A percentile compares a stretch with the other conserved stretches of the same genome.
Evolutionary conservation across 2,113 vertebrate species (phyloP).

Genomic region (Poeciliopsis retropinna): DNA sequence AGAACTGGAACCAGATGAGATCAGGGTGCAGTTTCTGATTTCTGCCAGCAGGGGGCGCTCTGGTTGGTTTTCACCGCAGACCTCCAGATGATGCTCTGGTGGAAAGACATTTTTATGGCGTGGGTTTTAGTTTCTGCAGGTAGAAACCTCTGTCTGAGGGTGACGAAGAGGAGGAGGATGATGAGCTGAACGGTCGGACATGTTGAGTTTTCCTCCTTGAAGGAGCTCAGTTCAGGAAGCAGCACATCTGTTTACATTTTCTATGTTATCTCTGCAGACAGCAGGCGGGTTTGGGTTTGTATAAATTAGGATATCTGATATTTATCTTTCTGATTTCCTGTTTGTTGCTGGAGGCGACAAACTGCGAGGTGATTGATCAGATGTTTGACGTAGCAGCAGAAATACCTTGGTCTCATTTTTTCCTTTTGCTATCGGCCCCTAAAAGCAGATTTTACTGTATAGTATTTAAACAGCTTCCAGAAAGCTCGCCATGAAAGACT

Average conservation of each 20-base stretch:
- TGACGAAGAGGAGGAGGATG: background rate
- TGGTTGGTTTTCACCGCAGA: background rate
- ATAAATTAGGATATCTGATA: background rate
- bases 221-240: too few relatives aligned
- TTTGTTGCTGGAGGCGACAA: background rate
- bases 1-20: background rate
- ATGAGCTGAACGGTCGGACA: too few relatives aligned
- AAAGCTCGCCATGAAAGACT: background rate
- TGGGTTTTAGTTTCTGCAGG: background rate
- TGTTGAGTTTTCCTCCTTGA: too few relatives aligned
- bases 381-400: background rate
- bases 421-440: background rate
- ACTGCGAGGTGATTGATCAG: background rate
- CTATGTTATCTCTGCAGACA: background rate
- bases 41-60: background rate
- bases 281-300: background rate
- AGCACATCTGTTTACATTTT: background rate
- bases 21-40: background rate
- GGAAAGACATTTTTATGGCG: background rate
- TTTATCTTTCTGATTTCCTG: background rate
- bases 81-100: background rate
- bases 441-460: slow-evolving; percentile 3
- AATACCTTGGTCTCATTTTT: background rate
- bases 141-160: background rate
- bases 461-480: background rate